Conservation (phyloP, 1,140 invertebrate species). For the Batillaria attramentaria region DNA sequence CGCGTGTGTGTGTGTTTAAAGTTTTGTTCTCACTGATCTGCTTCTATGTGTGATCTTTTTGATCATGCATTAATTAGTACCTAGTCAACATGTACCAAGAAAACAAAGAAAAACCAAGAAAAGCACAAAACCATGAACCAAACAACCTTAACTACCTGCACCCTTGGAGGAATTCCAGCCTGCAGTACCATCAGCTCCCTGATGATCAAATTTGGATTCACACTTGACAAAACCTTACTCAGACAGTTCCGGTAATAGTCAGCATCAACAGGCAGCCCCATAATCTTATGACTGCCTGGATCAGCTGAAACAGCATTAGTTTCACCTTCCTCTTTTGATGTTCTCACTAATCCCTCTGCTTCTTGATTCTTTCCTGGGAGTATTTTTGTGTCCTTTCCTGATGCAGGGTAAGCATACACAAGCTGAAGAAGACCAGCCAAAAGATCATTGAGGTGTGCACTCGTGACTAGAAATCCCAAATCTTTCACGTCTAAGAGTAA, state of each 20-base stretch:
- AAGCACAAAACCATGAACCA: neutral
- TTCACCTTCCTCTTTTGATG: neutral
- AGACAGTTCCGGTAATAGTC: too few relatives aligned
- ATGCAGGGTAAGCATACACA: slow-evolving; percentile 13
- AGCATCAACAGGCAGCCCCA: too few relatives aligned
- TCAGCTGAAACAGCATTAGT: too few relatives aligned
- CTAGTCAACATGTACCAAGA: neutral
- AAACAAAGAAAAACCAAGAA: neutral
- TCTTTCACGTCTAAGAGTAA: slow-evolving; percentile 67
- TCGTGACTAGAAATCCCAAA: slow-evolving; percentile 69
- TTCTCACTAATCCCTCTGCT: too few relatives aligned
- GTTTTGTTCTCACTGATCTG: too few relatives aligned
- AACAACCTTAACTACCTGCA: slow-evolving; percentile 9
- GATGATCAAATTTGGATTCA: slow-evolving; percentile 77
- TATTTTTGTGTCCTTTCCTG: neutral
- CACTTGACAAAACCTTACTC: slow-evolving; percentile 74
- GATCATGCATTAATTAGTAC: neutral
- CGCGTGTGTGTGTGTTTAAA: neutral
- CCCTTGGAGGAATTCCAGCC: slow-evolving; percentile 64
- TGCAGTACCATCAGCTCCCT: slow-evolving; percentile 81
- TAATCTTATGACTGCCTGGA: too few relatives aligned
- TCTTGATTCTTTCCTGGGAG: too few relatives aligned
- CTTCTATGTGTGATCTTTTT: too few relatives aligned
- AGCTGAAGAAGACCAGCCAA: slow-evolving; percentile 79
- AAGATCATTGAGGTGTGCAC: slow-evolving; percentile 73